Evolutionary conservation across 1,140 invertebrate genomes (phyloP), one percentile per base, ranked within the genome.

Genomic region (Drosophila nannoptera): DNA sequence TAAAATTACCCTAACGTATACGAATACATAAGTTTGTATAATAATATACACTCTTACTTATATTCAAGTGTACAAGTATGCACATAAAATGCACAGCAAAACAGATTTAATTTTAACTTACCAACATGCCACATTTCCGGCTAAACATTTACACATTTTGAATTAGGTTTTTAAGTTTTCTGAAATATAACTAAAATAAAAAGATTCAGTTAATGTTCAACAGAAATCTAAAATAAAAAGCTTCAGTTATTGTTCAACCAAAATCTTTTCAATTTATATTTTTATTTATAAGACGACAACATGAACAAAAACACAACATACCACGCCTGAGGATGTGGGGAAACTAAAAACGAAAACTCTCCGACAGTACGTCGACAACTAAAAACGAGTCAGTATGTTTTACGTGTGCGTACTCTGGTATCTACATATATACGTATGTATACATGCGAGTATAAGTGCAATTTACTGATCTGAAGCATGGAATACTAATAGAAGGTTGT

Each of bases 101-200:
- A 7, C 7, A n/a, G 33, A 8, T 33, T 8, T 14, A 14, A 70
- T 43, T 70, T 50, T 38, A 59, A 78, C 84, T 87, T 67, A 87
- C 84, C 84, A 87, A 50, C 84, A 87, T 43, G 80, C 84, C 33
- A 87, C 71, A 12, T 87, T 87, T 54, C 77, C 84, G 58, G 78
- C 74, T 4, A 87, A 61, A 52, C 84, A 87, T 62, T 87, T 87
- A 68, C 84, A 87, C 84, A 87, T 87, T 46, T 76, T 78, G 61
- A 12, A 14, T 62, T 54, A 16, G 43, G 56, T 54, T 5, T 62
- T 46, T 33, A 54, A 54, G 33, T n/a, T 45, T 66, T 48, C 12
- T 33, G 66, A 4, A 63, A 14, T 64, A 55, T 2, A 2, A 2
- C 3, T 22, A 22, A 22, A 22, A 22, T 22, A 65, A 64, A 46